Percentiles rank a stretch among this genome's conserved stretches.
Evolutionary conservation across 2,797 vertebrate species (phyloP).

Genomic region (Vultur gryphus): DNA sequence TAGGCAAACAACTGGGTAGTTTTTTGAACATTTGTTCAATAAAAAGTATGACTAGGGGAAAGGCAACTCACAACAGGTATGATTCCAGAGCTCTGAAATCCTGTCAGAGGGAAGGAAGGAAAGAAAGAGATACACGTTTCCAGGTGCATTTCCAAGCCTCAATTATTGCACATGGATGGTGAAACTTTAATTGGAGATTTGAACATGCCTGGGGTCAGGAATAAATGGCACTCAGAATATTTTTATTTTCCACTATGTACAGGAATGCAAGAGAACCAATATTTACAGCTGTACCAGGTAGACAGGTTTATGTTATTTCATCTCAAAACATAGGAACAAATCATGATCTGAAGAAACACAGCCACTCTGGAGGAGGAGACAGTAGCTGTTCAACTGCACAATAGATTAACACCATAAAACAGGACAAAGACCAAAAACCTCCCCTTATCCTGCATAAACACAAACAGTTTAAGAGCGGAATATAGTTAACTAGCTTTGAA

Average conservation of each 20-base stretch:
- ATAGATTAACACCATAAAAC: neutral
- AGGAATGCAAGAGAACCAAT: neutral
- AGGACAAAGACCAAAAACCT: neutral
- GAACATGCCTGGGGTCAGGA: neutral
- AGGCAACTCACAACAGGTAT: neutral
- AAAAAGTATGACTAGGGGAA: neutral
- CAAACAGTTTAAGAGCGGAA: neutral
- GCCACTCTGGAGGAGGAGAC: neutral
- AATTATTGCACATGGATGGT: neutral
- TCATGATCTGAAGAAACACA: neutral
- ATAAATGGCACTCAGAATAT: neutral
- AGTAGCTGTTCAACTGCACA: neutral
- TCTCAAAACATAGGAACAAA: neutral
- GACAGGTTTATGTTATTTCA: neutral
- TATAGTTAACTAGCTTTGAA: neutral
- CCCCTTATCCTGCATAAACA: neutral
- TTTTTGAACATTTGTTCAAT: neutral
- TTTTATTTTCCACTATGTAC: neutral
- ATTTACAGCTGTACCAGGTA: neutral
- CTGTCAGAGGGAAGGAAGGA: neutral
- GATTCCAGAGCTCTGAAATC: constrained; percentile 2
- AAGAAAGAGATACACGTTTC: neutral
- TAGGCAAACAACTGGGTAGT: neutral
- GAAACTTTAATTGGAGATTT: neutral
- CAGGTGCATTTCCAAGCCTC: constrained; percentile 3